These are phyloP conservation scores for Gymnopithys bicolor DNA, from an alignment of 2,797 vertebrate species.

Conservation along the genomic window DNA sequence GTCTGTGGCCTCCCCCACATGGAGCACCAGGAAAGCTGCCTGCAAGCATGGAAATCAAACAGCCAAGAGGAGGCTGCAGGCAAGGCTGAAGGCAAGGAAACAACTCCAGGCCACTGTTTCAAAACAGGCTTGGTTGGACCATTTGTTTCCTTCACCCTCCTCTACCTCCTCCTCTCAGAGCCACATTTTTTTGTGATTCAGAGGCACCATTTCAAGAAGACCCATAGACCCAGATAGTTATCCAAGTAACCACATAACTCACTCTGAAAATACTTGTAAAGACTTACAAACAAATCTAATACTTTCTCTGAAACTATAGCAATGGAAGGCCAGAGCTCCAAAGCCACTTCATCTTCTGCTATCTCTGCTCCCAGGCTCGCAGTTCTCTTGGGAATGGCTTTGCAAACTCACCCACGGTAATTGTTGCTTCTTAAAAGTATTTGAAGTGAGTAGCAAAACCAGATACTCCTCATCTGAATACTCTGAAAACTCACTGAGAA, in stretches of 20 bases:
- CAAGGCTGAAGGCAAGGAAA: not conserved
- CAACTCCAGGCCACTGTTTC: not conserved
- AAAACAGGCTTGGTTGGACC: not conserved
- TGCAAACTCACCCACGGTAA: not conserved
- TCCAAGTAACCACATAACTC: not conserved
- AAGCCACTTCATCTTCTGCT: fast-evolving
- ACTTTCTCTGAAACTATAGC: not conserved
- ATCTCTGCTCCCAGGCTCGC: not conserved
- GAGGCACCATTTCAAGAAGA: not conserved
- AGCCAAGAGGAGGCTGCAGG: not conserved
- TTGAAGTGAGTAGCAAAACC: not conserved
- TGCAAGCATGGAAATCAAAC: not conserved
- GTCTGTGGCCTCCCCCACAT: not conserved
- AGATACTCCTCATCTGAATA: not conserved
- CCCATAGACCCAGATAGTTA: not conserved
- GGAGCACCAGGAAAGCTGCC: not conserved
- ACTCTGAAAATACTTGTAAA: not conserved
- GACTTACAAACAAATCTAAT: not conserved
- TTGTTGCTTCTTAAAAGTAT: not conserved
- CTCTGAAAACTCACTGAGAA: not conserved
- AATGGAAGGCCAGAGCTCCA: not conserved
- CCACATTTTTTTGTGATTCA: fast-evolving
- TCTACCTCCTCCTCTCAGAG: not conserved
- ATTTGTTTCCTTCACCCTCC: not conserved
- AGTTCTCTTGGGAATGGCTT: not conserved